Base-by-base conservation (phyloP, 1,140 invertebrate species). In the Cyclina sinensis region DNA sequence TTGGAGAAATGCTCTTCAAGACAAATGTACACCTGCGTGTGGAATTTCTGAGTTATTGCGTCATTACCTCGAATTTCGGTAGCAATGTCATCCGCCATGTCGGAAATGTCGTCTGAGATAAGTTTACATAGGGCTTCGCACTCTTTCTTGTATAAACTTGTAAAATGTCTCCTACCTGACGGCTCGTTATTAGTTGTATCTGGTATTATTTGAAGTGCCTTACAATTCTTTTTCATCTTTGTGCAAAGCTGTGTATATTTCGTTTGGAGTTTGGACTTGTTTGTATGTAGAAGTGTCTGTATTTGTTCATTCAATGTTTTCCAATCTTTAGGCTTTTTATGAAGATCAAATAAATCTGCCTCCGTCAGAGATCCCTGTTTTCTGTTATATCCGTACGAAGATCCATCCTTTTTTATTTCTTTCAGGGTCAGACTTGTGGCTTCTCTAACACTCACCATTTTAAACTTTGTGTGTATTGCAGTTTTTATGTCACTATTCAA, bases 241-340 rank as follows among this genome's bases (percentile, higher is more conserved):
- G 39, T 39, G 35, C 82, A 85, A 74, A 74, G 74, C 32, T 85
- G 21, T 2, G 74, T 68, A 74, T 54, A 39, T n/a, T 51, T 74
- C 12, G 18, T 21, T 43, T 24, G 18, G 9, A 74, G n/a, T 0
- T 57, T 48, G 14, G 46, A 27, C 18, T 74, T 43, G 18, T 85
- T 54, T 11, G 37, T n/a, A 0, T 51, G 37, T 21, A 85, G 39
- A 14, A 35, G 24, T 18, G 24, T 43, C 12, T 85, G 5, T n/a
- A 85, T 68, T n/a, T 85, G 59, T 68, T 85, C 82, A 54, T 74
- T 27, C 4, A 85, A 11, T 27, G 82, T 74, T 32, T n/a, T 7
- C 82, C 82, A 85, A 39, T 74, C 48, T 24, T 73, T 46, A 14
- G 82, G 68, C 30, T 74, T 74, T n/a, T 59, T 73, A 7, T 5